phyloP scores from a whole-genome alignment of 53 echinoderm and acorn worm species.

The Actinopyga echinites region DNA sequence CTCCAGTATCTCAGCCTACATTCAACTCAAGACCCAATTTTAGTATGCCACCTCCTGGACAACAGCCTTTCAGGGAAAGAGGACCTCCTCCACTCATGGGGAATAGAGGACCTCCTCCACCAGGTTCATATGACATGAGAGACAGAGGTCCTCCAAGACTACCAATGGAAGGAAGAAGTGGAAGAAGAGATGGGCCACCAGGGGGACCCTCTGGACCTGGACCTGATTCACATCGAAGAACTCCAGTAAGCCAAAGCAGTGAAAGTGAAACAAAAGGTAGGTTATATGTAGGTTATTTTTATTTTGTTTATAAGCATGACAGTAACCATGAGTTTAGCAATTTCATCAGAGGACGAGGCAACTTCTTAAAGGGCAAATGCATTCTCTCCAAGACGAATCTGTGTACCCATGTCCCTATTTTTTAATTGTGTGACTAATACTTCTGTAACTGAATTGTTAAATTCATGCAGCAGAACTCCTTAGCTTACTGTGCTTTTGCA shows the following conservation, averaged over 20 bases:
- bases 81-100: conserved; percentile 31
- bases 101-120: conserved; percentile 18
- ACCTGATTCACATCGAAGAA: not conserved
- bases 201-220: not conserved
- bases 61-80: conserved; percentile 31
- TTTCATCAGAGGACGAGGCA: too few relatives aligned
- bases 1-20: not conserved
- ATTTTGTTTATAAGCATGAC: too few relatives aligned
- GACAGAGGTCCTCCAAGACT: not conserved
- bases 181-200: conserved; percentile 16
- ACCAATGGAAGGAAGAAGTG: conserved; percentile 6
- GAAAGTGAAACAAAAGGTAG: not conserved
- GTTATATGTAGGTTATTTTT: not conserved
- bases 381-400: too few relatives aligned
- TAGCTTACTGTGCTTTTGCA: too few relatives aligned
- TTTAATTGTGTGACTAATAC: too few relatives aligned
- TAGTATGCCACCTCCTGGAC: conserved; percentile 29
- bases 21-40: conserved; percentile 15
- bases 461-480: too few relatives aligned
- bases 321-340: too few relatives aligned
- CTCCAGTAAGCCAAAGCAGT: not conserved
- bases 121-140: conserved; percentile 16
- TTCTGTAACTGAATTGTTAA: too few relatives aligned
- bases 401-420: too few relatives aligned
- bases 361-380: too few relatives aligned